Base-by-base conservation (phyloP, 2,888 invertebrate genomes). In the Athrips mouffetella region DNA sequence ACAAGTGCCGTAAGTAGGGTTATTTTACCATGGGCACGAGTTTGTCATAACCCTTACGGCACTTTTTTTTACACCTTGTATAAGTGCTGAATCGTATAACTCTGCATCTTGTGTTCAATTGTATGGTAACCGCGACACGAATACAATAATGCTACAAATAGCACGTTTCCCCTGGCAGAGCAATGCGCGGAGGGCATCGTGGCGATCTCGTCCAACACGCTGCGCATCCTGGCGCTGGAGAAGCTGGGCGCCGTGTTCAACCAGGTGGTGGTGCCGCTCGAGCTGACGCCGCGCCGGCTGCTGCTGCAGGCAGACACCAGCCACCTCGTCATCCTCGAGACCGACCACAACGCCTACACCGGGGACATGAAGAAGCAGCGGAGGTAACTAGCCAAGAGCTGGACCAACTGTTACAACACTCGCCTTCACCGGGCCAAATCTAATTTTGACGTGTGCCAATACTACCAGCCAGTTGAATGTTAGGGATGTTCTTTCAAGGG, bases 111-210 rank as follows among this genome's bases (percentile, higher is more conserved):
- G n/a, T n/a, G n/a, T n/a, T n/a, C n/a, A n/a, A n/a, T n/a, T n/a
- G 8, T 25, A 6, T 25, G 25, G 25, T 25, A 25, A 25, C 25
- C 25, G 8, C 25, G 8, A 25, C 25, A 25, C 35, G 16, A 2
- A 8, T 2, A 31, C 3, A 31, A 15, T 13, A 47, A 3, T 15
- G 37, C 7, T 33, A 16, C 2, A 15, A 8, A 2, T 13, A 35
- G 1, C 16, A 5, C 4, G 16, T 35, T 13, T 15, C 10, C 52
- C 8, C 58, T 77, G 69, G 52, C 76, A 59, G 99, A 99, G 81
- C 99, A 99, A 80, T 99, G 99, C 89, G 97, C 98, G 0, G 99
- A 99, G 81, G 99, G 99, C 59, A 98, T 99, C 61, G 99, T 99
- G 0, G 99, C 99, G 0, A 99, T 99, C 75, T 98, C 98, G 0